Base-by-base conservation (phyloP, 2,113 vertebrate genomes). In the Sceloporus tristichus region DNA sequence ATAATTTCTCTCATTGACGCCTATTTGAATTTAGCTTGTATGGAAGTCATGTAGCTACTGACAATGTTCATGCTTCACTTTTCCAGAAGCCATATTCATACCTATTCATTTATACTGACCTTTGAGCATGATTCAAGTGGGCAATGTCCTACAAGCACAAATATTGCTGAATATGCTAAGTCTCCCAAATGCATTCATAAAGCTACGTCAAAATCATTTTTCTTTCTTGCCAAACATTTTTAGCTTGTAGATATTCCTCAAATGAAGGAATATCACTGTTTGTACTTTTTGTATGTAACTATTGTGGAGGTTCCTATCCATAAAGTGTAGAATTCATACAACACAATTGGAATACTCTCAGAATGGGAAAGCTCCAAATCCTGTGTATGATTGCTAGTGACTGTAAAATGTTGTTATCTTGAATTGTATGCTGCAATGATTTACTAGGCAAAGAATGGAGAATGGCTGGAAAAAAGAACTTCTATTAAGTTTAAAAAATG, bases 1-100 rank as follows among this genome's bases (percentile, higher is more conserved):
- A 38, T 10, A 48, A 29, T 42, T 87, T 82, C 21, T 65, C 25
- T 62, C 65, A 34, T n/a, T 27, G 40, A 29, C 29, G 11, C 34
- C 68, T 11, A 29, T 81, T 65, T 62, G 79, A 81, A 74, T 48
- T 70, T 13, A 59, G 65, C 54, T 75, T n/a, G 3, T n/a, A 19
- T 9, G 25, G 9, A 9, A 75, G 54, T 9, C 66, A 48, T 62
- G 56, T 34, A 65, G 25, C 59, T 82, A 65, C n/a, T 5, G 11
- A 73, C 73, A 62, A 42, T 80, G 18, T 27, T 9, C 29, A 19
- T 21, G 66, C n/a, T 62, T 14, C 5, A 42, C 5, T 16, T 87
- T 74, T 82, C 73, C 40, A 48, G 73, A 62, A 87, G 19, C 73
- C 85, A 74, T 40, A 34, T 54, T 21, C 54, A n/a, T 79, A 34